Evolutionary conservation across 2,888 invertebrate species (phyloP).

Genomic region (Xanthia icteritia): DNA sequence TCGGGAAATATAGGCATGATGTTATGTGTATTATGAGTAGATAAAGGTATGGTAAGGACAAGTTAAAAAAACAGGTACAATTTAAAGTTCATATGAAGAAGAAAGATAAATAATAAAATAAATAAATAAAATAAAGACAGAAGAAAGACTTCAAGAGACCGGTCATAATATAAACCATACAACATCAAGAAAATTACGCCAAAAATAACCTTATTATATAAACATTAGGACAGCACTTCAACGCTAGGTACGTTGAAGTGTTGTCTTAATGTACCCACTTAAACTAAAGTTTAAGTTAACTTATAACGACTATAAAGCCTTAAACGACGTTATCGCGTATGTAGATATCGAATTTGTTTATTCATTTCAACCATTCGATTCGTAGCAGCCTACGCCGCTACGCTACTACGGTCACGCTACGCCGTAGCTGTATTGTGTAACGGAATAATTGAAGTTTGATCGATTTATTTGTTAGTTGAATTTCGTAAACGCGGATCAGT

Average conservation of each 20-base stretch:
- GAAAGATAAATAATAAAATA: too few species aligned
- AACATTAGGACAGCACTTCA: slow-evolving; percentile 18
- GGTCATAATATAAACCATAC: not conserved
- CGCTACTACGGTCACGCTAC: slow-evolving; percentile 57
- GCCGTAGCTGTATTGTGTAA: slow-evolving; percentile 41
- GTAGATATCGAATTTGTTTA: slow-evolving; percentile 46
- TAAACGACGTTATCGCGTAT: slow-evolving; percentile 28
- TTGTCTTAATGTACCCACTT: too few species aligned
- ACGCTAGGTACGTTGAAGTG: too few species aligned
- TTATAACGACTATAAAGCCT: slow-evolving; percentile 36
- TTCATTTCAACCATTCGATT: slow-evolving; percentile 27
- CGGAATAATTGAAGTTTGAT: slow-evolving; percentile 24
- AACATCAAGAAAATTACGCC: not conserved
- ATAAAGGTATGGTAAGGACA: too few species aligned
- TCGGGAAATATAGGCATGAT: too few species aligned
- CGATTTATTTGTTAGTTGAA: not conserved
- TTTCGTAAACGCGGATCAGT: not conserved
- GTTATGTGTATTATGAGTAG: not conserved
- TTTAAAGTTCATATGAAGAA: not conserved
- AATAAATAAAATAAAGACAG: too few species aligned
- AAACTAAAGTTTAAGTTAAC: slow-evolving; percentile 12
- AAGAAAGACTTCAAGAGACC: not conserved
- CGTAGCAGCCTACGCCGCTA: slow-evolving; percentile 45
- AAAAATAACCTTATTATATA: not conserved
- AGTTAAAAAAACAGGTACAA: not conserved